phyloP scores from a whole-genome alignment of 2,113 vertebrate genomes.

The Todiramphus saurophagus region DNA sequence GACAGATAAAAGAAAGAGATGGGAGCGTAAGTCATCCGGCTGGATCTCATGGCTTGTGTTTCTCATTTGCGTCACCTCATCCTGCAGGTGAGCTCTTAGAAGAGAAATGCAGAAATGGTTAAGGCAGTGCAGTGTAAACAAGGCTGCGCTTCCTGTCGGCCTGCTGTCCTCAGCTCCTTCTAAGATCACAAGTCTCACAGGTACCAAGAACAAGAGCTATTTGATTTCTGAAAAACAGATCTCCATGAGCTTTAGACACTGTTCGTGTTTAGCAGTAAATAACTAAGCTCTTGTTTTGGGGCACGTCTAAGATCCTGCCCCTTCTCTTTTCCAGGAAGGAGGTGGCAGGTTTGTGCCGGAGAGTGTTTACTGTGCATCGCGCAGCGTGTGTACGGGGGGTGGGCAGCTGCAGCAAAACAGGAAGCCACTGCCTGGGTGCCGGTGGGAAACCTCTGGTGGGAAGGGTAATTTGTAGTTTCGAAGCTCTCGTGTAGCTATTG shows the following conservation, averaged over 20 bases:
- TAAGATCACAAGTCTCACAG: background rate
- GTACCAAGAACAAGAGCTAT: background rate
- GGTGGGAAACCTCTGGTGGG: background rate
- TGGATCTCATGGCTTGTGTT: background rate
- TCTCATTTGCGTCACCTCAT: constrained; percentile 14
- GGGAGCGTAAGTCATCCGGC: background rate
- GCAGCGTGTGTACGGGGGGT: background rate
- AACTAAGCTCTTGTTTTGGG: background rate
- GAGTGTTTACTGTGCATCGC: background rate
- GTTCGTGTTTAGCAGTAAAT: background rate
- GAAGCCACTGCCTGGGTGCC: background rate
- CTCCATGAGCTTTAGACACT: background rate
- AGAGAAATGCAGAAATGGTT: background rate
- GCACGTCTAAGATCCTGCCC: background rate
- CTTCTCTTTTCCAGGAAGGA: constrained; percentile 1
- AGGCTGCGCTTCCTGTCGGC: background rate
- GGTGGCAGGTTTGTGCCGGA: background rate
- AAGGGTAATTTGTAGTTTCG: background rate
- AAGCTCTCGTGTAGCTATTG: background rate
- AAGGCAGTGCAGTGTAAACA: background rate
- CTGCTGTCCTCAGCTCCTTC: background rate
- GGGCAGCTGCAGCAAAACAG: background rate
- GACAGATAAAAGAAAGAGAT: constrained; percentile 71
- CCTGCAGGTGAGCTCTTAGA: background rate
- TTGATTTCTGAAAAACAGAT: constrained; percentile 21